Percentiles rank a stretch among this genome's conserved stretches.
Conservation (phyloP, 2,797 vertebrate species). For the Tamandua tetradactyla region DNA sequence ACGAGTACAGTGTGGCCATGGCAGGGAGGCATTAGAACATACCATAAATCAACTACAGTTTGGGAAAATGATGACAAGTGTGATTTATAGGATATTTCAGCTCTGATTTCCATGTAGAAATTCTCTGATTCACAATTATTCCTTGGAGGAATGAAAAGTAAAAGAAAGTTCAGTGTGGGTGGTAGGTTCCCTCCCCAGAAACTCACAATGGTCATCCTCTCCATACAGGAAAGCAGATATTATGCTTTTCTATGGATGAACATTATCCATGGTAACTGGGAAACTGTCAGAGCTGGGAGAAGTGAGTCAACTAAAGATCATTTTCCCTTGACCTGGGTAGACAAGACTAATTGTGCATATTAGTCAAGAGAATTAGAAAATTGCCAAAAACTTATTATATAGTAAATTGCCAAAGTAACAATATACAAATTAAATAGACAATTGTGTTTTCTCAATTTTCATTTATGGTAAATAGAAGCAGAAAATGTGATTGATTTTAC, state of each 20-base stretch:
- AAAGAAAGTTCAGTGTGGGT: constrained; percentile 70
- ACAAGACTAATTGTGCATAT: constrained; percentile 59
- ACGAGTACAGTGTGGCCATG: constrained; percentile 58
- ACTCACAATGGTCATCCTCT: constrained; percentile 68
- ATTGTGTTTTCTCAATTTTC: neutral
- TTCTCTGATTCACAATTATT: constrained; percentile 78
- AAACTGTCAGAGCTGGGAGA: constrained; percentile 66
- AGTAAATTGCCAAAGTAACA: neutral
- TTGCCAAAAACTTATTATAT: neutral
- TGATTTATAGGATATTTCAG: constrained; percentile 77
- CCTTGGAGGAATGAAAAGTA: constrained; percentile 73
- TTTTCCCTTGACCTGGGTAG: constrained; percentile 77
- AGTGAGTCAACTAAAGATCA: constrained; percentile 78
- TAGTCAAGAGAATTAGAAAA: neutral
- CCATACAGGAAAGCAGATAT: constrained; percentile 70
- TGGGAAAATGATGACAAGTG: constrained; percentile 70
- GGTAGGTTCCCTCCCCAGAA: constrained; percentile 76
- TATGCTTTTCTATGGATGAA: constrained; percentile 65
- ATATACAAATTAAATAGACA: neutral
- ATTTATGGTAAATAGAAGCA: neutral
- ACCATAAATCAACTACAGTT: constrained; percentile 75
- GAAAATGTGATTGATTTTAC: neutral
- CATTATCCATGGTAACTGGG: constrained; percentile 70
- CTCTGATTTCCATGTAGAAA: constrained; percentile 70
- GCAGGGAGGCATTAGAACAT: constrained; percentile 30